phyloP scores from a whole-genome alignment of 2,797 vertebrate species.

The Channallabes apus region DNA sequence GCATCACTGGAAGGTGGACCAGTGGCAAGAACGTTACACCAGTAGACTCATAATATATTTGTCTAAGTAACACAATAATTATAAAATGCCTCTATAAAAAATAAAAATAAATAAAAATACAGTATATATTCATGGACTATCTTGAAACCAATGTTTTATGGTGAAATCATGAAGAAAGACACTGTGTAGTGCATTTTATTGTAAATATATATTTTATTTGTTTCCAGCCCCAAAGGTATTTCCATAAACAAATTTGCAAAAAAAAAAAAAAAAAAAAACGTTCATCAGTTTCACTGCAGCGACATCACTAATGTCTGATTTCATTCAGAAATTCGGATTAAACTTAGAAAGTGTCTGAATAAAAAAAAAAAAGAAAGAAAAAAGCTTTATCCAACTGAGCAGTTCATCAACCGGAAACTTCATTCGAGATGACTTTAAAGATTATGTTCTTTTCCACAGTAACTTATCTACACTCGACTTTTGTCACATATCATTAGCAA shows the following conservation, averaged over 20 bases:
- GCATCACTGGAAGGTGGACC: too few species aligned
- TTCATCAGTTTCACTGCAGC: neutral
- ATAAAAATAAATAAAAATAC: neutral
- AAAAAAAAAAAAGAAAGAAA: neutral
- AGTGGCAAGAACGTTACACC: neutral
- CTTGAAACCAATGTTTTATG: neutral
- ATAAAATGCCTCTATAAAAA: neutral
- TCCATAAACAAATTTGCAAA: neutral
- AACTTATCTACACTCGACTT: neutral
- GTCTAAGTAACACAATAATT: neutral
- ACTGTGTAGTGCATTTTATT: neutral
- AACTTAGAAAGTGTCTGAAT: neutral
- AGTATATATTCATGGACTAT: neutral
- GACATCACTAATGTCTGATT: neutral
- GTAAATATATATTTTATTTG: neutral
- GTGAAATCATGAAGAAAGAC: neutral
- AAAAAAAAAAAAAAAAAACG: neutral
- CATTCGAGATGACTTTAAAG: neutral
- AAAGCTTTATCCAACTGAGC: neutral
- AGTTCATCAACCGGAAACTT: neutral
- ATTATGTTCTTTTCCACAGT: neutral
- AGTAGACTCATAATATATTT: neutral
- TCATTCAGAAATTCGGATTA: neutral
- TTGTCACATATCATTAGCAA: conserved; percentile 13
- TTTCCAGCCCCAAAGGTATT: neutral